These are phyloP conservation scores for Choloepus didactylus DNA, from an alignment of 2,797 vertebrate species.

Conservation along the genomic window DNA sequence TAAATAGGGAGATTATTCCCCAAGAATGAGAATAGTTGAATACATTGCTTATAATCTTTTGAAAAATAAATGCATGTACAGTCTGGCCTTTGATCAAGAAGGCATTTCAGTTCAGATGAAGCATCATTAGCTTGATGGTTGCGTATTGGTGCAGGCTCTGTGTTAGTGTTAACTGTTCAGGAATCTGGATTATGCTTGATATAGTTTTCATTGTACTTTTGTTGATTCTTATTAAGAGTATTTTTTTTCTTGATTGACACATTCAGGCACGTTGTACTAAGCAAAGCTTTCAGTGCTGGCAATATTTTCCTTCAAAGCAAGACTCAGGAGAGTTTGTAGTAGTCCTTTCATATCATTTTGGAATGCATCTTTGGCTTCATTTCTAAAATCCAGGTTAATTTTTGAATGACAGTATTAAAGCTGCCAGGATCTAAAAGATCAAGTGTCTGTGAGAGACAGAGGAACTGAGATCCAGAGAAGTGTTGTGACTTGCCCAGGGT, in stretches of 20 bases:
- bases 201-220: background rate
- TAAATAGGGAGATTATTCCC: background rate
- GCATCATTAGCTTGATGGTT: background rate
- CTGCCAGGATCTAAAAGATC: background rate
- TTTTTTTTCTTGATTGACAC: conserved; percentile 16
- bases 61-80: background rate
- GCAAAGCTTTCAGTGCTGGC: background rate
- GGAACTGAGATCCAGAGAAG: background rate
- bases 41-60: background rate
- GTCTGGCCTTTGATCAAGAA: background rate
- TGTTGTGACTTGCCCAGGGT: background rate
- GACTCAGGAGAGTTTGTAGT: background rate
- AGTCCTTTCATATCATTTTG: background rate
- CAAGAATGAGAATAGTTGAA: background rate
- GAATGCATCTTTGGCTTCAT: background rate
- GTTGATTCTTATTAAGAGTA: background rate
- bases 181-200: background rate
- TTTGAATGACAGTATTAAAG: background rate
- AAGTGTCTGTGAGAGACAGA: background rate
- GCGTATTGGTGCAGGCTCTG: background rate
- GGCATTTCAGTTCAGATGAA: background rate
- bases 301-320: background rate
- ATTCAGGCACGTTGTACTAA: background rate
- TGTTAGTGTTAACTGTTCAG: background rate
- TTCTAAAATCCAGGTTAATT: background rate